Evolutionary conservation across 1,140 invertebrate genomes (phyloP).

Genomic region (Anastrepha ludens): DNA sequence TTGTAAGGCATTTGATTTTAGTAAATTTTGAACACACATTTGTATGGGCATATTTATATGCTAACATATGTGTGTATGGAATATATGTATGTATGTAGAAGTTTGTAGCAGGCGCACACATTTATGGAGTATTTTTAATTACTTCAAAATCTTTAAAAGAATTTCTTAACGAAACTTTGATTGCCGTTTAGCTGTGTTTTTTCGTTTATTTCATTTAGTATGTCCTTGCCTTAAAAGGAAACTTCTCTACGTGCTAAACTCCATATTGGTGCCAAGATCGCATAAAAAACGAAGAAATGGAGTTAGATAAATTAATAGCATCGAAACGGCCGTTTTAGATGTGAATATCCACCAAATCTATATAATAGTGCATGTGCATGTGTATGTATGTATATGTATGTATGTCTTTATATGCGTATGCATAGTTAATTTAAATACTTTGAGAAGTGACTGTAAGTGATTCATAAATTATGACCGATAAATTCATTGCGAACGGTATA

Average conservation of each 20-base stretch:
- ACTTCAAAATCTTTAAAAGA: constrained; percentile 41
- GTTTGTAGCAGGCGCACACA: not conserved
- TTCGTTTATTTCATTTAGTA: not conserved
- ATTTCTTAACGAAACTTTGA: constrained; percentile 30
- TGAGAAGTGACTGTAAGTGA: not conserved
- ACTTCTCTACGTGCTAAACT: constrained; percentile 5
- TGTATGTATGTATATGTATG: no score
- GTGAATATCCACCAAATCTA: not conserved
- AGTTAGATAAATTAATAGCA: not conserved
- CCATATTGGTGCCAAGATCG: not conserved
- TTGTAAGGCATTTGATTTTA: no score
- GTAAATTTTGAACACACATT: no score
- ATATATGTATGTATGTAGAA: not conserved
- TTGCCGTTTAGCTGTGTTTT: constrained; percentile 5
- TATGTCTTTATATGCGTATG: not conserved
- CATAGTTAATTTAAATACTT: not conserved
- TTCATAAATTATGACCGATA: not conserved
- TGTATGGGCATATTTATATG: not conserved
- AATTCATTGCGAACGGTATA: no score
- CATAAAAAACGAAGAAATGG: not conserved
- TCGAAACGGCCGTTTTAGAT: not conserved
- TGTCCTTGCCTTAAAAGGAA: constrained; percentile 41
- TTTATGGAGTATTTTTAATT: constrained; percentile 19
- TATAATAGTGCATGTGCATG: not conserved
- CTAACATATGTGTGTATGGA: not conserved